Conservation (phyloP, 2,888 invertebrate species). For the Dendrolimus pini region DNA sequence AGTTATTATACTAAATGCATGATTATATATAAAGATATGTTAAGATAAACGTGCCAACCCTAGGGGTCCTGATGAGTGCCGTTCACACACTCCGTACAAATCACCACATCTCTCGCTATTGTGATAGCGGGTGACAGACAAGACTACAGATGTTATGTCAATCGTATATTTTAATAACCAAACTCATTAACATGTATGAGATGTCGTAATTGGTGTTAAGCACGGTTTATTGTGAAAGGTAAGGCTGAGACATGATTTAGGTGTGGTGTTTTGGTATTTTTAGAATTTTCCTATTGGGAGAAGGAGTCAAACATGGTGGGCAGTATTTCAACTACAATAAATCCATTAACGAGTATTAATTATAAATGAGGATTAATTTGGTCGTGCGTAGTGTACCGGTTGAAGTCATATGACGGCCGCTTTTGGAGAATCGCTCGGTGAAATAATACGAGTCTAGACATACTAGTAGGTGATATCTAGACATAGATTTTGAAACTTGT, state of each 20-base stretch:
- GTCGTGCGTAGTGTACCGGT: too few species aligned
- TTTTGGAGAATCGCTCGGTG: too few species aligned
- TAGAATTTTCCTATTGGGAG: too few species aligned
- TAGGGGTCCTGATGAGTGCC: constrained; percentile 13
- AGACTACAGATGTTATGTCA: constrained; percentile 8
- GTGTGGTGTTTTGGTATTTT: too few species aligned
- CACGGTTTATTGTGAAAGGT: background rate
- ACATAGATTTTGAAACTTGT: too few species aligned
- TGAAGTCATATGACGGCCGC: too few species aligned
- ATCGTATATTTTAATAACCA: background rate
- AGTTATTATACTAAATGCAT: background rate
- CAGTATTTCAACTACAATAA: too few species aligned
- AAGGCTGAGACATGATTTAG: background rate
- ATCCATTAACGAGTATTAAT: too few species aligned
- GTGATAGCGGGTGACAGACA: constrained; percentile 14
- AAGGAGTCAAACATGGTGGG: too few species aligned
- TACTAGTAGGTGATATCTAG: too few species aligned
- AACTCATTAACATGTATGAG: background rate
- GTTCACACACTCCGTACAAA: constrained; percentile 10
- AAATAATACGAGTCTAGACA: too few species aligned
- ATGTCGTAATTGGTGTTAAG: background rate
- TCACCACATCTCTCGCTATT: constrained; percentile 9
- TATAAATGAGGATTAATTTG: too few species aligned
- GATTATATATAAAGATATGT: background rate
- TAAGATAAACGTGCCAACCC: background rate